Evolutionary conservation across 2,797 vertebrate genomes (phyloP).

Genomic region (Gymnocypris eckloni): DNA sequence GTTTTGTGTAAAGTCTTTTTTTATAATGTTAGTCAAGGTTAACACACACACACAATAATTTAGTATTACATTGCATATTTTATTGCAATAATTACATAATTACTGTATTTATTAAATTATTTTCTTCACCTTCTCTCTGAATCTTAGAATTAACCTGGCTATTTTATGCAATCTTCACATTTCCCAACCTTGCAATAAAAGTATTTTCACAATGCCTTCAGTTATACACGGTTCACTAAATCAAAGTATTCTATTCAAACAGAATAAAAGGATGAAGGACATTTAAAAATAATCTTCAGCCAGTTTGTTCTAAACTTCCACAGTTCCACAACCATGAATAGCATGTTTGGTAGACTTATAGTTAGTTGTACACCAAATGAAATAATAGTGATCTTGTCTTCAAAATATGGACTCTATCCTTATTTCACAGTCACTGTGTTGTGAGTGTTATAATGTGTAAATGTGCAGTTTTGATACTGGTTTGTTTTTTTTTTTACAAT

Average conservation of each 20-base stretch:
- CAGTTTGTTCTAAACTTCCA: not conserved
- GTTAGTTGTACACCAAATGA: not conserved
- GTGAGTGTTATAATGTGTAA: not conserved
- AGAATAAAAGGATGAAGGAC: conserved; percentile 6
- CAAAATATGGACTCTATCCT: not conserved
- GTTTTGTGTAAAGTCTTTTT: not conserved
- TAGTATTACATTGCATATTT: not conserved
- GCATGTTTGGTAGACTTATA: not conserved
- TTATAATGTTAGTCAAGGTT: not conserved
- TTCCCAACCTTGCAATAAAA: not conserved
- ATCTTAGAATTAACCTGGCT: not conserved
- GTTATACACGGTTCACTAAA: not conserved
- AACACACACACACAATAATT: not conserved
- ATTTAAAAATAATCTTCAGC: not conserved
- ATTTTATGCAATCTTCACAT: not conserved
- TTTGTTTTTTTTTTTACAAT: not conserved
- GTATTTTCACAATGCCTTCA: not conserved
- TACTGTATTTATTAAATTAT: not conserved
- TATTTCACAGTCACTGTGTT: not conserved
- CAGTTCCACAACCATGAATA: not conserved
- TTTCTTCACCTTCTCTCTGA: not conserved
- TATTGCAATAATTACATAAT: too few species aligned
- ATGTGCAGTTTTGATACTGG: not conserved
- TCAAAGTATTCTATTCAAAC: not conserved
- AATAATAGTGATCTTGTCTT: not conserved